Evolutionary conservation across 2,888 invertebrate genomes (phyloP), one percentile per base, ranked within the genome.

Genomic region (Oeneis ivallda): DNA sequence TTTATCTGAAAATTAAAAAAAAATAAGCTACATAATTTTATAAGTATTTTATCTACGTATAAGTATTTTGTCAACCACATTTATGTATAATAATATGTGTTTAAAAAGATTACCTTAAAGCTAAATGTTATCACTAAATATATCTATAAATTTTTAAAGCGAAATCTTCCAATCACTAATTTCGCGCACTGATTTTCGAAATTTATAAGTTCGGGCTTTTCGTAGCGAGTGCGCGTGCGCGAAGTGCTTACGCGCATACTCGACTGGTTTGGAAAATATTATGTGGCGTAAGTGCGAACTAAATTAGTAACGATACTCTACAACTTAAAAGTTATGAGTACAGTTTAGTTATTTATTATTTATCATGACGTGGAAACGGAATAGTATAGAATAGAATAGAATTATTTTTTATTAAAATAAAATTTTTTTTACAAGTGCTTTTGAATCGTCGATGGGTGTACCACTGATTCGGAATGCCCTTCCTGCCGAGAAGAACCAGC

Each of bases 141-240:
- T 37, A 26, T 4, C 1, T 54, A 54, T 19, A 0, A 8, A 50
- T 15, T 15, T 34, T 34, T 37, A 15, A 34, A n/a, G 11, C 10
- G 19, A 62, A 50, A 59, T 41, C 17, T 41, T 41, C 34, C 54
- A 50, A 15, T 49, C 61, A 66, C 52, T 37, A 41, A 59, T 59
- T 75, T 74, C 72, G 71, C 78, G 80, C 76, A 72, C 68, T 69
- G 17, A 17, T 59, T 47, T 49, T 68, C 66, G 56, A 74, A 71
- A 54, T 72, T 66, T 66, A 68, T 60, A 65, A 64, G 65, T 59
- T 67, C 67, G 66, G 63, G 64, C 66, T 68, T 70, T 67, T 69
- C 64, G 54, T 60, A 64, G 53, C 70, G 68, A 75, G 70, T 70
- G 83, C 89, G 89, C 90, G 86, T 87, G 86, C 89, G 89, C 89